phyloP scores from a whole-genome alignment of 37 sponge, comb jelly and placozoan species.

The Geodia barretti region DNA sequence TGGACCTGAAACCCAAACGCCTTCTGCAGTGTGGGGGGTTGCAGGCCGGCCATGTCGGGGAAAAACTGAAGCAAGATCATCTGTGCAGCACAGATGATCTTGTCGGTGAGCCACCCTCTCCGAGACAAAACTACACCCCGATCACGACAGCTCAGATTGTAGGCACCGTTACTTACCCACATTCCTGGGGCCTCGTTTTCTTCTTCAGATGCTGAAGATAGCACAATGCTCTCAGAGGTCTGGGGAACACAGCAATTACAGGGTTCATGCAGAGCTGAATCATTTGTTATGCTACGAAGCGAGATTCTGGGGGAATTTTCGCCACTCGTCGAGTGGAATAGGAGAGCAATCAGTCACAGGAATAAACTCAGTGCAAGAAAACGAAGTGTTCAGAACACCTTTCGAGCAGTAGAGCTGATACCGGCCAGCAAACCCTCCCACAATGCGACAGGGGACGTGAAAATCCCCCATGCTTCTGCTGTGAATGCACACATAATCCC shows the following conservation, averaged over 20 bases:
- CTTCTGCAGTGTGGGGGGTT: slow-evolving; percentile 10
- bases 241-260: neutral
- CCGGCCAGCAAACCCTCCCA: too few relatives aligned
- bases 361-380: neutral
- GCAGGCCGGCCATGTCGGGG: neutral
- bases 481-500: too few relatives aligned
- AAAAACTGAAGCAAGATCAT: slow-evolving; percentile 5
- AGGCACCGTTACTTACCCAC: too few relatives aligned
- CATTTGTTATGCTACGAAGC: neutral
- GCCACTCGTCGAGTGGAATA: neutral
- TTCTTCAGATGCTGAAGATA: too few relatives aligned
- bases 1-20: neutral
- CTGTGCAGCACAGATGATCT: slow-evolving; percentile 10
- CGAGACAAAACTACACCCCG: neutral
- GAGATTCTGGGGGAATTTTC: neutral
- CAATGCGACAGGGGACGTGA: too few relatives aligned
- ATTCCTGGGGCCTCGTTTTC: neutral
- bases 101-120: slow-evolving; percentile 7
- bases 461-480: too few relatives aligned
- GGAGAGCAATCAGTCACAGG: neutral
- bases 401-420: too few relatives aligned
- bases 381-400: too few relatives aligned
- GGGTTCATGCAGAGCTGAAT: neutral
- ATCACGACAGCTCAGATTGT: neutral
- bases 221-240: too few relatives aligned